Base-by-base conservation (phyloP, 2,888 invertebrate genomes). In the Drosophila flavopinicola region DNA sequence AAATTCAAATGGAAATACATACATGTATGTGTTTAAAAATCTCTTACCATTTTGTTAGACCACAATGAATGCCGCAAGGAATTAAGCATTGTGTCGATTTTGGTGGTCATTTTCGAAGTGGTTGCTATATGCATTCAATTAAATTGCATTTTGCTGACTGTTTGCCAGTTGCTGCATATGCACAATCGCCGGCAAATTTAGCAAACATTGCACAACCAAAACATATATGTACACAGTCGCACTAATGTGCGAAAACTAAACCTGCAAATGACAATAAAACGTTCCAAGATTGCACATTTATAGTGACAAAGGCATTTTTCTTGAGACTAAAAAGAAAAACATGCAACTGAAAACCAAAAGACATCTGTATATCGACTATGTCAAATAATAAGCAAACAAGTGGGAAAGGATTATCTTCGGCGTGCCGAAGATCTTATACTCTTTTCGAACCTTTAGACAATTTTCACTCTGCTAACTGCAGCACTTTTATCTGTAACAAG, bases 191-290 rank as follows among this genome's bases (percentile, higher is more conserved):
- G 15, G 20, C 27, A 54, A 57, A 53, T 69, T 39, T 29, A 48
- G 64, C 73, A 48, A 53, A 35, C 3, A 15, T 58, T 73, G 51
- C 71, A 24, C 52, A 67, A 57, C 51, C 30, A 13, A 27, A 33
- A 47, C 27, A 42, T 11, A 23, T 29, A 47, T 7, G 27, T 2
- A 13, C 13, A 49, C 35, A 33, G 23, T 24, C 9, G 27, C 13
- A 35, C 10, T 13, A 25, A 45, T 35, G n/a, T 25, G 20, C 23
- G 23, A 37, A 35, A 63, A 32, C 10, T 23, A 35, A 49, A 57
- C 32, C 27, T 15, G 63, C 38, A 53, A 63, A 49, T 51, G 27
- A 25, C 53, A 67, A 29, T 39, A 33, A 25, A 11, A 54, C 7
- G 20, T 33, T 27, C 23, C 27, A 11, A 32, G 24, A 49, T 63